Evolutionary conservation across 2,797 vertebrate genomes (phyloP), one percentile per base, ranked within the genome.

Genomic region (Lateolabrax maculatus): DNA sequence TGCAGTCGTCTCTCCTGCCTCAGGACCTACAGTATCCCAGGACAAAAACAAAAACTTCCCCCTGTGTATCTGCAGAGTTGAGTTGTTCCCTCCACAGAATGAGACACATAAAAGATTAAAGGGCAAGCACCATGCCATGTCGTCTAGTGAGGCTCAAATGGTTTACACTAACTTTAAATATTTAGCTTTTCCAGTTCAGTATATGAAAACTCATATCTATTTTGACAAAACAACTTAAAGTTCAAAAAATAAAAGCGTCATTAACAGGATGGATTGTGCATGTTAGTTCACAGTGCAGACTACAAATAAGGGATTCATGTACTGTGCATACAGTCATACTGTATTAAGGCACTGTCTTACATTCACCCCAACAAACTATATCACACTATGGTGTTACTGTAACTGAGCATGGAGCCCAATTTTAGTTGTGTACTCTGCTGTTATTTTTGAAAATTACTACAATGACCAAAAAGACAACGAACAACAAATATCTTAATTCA

Each of bases 21-120:
- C 19, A 25, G 58, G 61, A 66, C 53, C 19, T 49, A 16, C 37
- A 55, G 37, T 66, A 31, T 76, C 39, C 27, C 41, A n/a, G 51
- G 68, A 77, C 70, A 71, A 86, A 77, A 80, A 43, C 6, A 75
- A 39, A 67, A 53, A 72, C 34, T 44, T 65, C 9, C 55, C n/a
- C 29, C 15, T 21, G 15, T 55, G 43, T 64, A n/a, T 58, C 55
- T 77, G 34, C 51, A 68, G 51, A 73, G 52, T 60, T 74, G n/a
- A n/a, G n/a, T 10, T 66, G 36, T 48, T 57, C 41, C 21, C 18
- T 19, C 37, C 12, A 63, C 49, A 60, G 53, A 71, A 57, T 27
- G 27, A 62, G 19, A 75, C 18, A 53, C 52, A 68, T 56, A 37
- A 43, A 43, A 81, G 41, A 57, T 69, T 31, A 49, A 58, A 72